phyloP scores from a whole-genome alignment of 2,797 vertebrate species.

The Adrianichthys oophorus region DNA sequence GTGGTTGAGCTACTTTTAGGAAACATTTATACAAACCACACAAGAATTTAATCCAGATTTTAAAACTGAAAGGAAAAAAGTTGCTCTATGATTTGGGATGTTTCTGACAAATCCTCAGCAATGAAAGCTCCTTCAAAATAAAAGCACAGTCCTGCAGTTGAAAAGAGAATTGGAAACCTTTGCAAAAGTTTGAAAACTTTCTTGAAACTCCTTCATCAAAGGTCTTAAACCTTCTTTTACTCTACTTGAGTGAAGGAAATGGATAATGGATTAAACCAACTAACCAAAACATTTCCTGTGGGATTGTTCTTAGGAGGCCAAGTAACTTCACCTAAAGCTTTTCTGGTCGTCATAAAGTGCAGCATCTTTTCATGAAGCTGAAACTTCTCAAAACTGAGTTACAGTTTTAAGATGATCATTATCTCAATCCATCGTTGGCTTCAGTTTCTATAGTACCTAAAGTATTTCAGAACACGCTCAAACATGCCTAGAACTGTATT shows the following conservation, averaged over 20 bases:
- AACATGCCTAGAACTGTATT: constrained; percentile 20
- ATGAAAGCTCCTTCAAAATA: too few relatives aligned
- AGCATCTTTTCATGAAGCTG: constrained; percentile 14
- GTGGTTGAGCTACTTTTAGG: too few relatives aligned
- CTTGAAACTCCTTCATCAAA: too few relatives aligned
- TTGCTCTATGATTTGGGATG: too few relatives aligned
- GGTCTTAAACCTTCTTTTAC: neutral
- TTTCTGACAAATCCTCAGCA: too few relatives aligned
- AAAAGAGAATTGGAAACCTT: too few relatives aligned
- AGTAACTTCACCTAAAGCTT: neutral
- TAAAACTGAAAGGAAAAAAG: too few relatives aligned
- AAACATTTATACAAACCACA: too few relatives aligned
- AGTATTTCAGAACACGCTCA: neutral
- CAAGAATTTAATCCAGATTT: too few relatives aligned
- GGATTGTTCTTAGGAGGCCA: neutral
- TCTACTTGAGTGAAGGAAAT: neutral
- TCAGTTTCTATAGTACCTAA: constrained; percentile 27
- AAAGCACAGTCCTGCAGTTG: too few relatives aligned
- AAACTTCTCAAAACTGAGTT: neutral
- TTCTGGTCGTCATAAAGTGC: constrained; percentile 34
- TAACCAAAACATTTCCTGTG: neutral
- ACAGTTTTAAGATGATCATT: neutral
- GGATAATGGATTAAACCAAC: neutral
- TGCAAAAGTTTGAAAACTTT: too few relatives aligned
- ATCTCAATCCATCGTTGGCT: constrained; percentile 22